These are phyloP conservation scores for Regulus satrapa DNA, from an alignment of 2,113 vertebrate species.

Conservation along the genomic window DNA sequence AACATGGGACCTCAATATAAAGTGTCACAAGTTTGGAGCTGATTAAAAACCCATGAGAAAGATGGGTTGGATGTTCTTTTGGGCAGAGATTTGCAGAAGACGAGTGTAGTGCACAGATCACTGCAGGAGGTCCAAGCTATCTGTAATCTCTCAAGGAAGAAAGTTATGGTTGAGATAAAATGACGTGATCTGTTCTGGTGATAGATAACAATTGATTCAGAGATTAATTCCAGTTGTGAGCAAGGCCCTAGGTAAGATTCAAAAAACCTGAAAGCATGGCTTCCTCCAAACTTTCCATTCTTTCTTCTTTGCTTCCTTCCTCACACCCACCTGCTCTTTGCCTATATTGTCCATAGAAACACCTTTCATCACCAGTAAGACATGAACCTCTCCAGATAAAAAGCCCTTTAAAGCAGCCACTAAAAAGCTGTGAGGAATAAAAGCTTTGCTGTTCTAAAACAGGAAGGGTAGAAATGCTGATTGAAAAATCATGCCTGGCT, in stretches of 20 bases:
- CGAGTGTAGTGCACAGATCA: background rate
- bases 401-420: background rate
- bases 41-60: background rate
- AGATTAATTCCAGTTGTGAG: background rate
- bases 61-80: background rate
- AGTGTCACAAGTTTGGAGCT: background rate
- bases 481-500: slow-evolving; percentile 58
- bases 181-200: background rate
- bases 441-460: slow-evolving; percentile 24
- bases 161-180: background rate
- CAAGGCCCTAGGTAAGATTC: background rate
- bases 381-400: background rate
- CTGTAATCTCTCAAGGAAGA: background rate
- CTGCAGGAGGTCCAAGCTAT: background rate
- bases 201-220: background rate
- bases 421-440: background rate
- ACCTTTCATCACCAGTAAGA: background rate
- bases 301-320: background rate
- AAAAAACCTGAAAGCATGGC: background rate
- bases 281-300: background rate
- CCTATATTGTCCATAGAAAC: background rate
- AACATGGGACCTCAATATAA: background rate
- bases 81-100: background rate
- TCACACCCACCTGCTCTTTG: background rate
- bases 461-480: slow-evolving; percentile 38